Conservation (phyloP, 2,113 vertebrate genomes). For the Limnothrissa miodon region DNA sequence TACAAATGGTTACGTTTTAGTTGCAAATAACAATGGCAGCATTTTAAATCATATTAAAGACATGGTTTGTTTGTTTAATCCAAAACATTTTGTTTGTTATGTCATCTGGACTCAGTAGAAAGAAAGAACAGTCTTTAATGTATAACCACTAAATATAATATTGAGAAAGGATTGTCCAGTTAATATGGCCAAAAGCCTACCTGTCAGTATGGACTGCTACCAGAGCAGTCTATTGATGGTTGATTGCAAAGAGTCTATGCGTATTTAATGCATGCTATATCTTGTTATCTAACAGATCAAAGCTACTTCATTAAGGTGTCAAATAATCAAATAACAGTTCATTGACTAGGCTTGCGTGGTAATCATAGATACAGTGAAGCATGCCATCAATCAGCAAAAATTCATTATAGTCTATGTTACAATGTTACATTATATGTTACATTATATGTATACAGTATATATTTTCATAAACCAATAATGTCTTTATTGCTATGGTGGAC, state of each 20-base stretch:
- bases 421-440: not conserved
- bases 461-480: not conserved
- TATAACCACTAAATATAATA: not conserved
- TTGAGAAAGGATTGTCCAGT: not conserved
- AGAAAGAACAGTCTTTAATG: not conserved
- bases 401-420: not conserved
- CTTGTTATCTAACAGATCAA: too few species aligned
- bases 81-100: not conserved
- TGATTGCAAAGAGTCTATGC: not conserved
- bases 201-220: not conserved
- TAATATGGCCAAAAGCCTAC: not conserved
- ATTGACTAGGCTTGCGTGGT: not conserved
- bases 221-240: not conserved
- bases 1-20: too few species aligned
- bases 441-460: not conserved
- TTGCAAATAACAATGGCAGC: not conserved
- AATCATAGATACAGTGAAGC: not conserved
- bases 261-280: too few species aligned
- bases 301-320: too few species aligned
- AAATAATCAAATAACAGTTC: not conserved
- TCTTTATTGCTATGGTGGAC: not conserved
- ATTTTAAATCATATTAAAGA: not conserved
- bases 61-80: not conserved
- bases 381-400: not conserved
- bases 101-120: not conserved